Evolutionary conservation across 2,113 vertebrate species (phyloP).

Genomic region (Epinephelus lanceolatus): DNA sequence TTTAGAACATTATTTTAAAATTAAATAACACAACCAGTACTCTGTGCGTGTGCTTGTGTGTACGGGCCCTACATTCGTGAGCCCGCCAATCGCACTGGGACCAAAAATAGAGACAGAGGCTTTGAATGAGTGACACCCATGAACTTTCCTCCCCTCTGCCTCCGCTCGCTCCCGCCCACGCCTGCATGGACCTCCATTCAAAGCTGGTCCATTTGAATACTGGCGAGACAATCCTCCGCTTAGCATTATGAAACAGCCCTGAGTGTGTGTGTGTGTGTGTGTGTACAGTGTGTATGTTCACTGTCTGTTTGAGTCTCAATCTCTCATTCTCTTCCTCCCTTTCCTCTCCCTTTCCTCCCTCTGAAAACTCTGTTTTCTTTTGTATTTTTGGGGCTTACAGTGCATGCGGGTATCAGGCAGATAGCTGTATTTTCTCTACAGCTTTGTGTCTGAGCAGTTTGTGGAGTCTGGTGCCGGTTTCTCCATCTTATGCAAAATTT

Average conservation of each 20-base stretch:
- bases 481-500: neutral
- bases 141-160: slow-evolving; percentile 74
- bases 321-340: slow-evolving; percentile 5
- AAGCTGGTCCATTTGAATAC: slow-evolving; percentile 71
- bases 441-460: slow-evolving; percentile 5
- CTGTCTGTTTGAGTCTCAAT: neutral
- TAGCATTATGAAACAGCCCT: slow-evolving; percentile 58
- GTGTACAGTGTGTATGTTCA: slow-evolving; percentile 1
- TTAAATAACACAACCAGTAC: neutral
- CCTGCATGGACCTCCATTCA: slow-evolving; percentile 68
- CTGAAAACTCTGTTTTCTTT: slow-evolving; percentile 6
- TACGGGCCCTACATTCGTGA: slow-evolving; percentile 19
- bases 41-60: neutral
- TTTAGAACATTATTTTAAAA: neutral
- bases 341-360: neutral
- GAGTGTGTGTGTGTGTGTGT: slow-evolving; percentile 8
- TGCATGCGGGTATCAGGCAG: neutral
- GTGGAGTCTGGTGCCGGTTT: slow-evolving; percentile 11
- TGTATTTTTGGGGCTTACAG: slow-evolving; percentile 17
- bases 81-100: slow-evolving; percentile 40
- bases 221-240: slow-evolving; percentile 65
- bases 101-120: slow-evolving; percentile 72
- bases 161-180: slow-evolving; percentile 52
- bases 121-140: slow-evolving; percentile 76
- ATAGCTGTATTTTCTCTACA: slow-evolving; percentile 23